phyloP scores from a whole-genome alignment of 2,888 invertebrate genomes.

The Lycaena phlaeas region DNA sequence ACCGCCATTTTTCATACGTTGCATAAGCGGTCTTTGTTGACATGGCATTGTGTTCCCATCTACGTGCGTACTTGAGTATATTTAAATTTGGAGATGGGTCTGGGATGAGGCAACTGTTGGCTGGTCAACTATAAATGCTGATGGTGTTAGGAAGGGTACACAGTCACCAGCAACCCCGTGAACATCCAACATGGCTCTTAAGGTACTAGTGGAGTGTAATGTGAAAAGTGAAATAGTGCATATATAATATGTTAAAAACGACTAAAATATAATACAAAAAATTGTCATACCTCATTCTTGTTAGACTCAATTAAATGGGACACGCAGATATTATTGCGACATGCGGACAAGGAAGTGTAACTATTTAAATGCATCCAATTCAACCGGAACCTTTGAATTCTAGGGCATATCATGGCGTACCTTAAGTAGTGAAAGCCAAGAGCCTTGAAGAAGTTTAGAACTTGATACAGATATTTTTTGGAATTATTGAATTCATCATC shows the following conservation, averaged over 20 bases:
- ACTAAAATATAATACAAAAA: too few species aligned
- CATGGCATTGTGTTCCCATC: constrained; percentile 62
- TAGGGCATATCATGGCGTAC: too few species aligned
- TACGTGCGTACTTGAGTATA: constrained; percentile 73
- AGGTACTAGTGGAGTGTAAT: constrained; percentile 49
- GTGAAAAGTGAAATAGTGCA: constrained; percentile 23
- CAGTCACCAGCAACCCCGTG: constrained; percentile 57
- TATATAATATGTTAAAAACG: constrained; percentile 23
- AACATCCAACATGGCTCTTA: constrained; percentile 61
- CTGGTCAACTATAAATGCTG: constrained; percentile 53
- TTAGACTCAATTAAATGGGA: too few species aligned
- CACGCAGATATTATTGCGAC: too few species aligned
- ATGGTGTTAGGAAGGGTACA: constrained; percentile 44
- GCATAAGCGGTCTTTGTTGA: constrained; percentile 67
- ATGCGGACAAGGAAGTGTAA: too few species aligned
- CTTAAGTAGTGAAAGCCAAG: too few species aligned
- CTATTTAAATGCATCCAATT: too few species aligned
- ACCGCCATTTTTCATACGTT: constrained; percentile 57
- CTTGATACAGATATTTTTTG: too few species aligned
- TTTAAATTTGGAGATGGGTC: constrained; percentile 71
- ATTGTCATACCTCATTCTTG: too few species aligned
- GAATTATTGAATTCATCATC: too few species aligned
- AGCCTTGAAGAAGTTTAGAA: too few species aligned
- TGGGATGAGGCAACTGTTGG: constrained; percentile 62
- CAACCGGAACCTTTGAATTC: too few species aligned